These are phyloP conservation scores for Spodoptera picta DNA, from an alignment of 2,888 invertebrate genomes.

Conservation along the genomic window DNA sequence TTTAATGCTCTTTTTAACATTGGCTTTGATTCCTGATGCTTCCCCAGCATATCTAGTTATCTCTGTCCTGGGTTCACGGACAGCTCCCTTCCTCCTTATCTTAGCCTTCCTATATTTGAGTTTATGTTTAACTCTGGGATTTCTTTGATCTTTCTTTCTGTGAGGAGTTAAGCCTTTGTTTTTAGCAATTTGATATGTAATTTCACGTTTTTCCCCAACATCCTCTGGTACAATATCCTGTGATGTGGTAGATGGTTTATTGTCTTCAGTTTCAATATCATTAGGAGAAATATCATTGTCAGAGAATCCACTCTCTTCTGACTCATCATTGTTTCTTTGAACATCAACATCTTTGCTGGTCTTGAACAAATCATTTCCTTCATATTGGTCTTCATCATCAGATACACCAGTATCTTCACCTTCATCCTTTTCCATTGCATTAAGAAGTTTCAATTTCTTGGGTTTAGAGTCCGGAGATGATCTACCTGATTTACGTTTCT, in stretches of 20 bases:
- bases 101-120: constrained; percentile 97
- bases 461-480: constrained; percentile 65
- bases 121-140: constrained; percentile 98
- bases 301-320: constrained; percentile 83
- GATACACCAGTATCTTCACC: constrained; percentile 83
- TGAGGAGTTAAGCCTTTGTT: constrained; percentile 98
- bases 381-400: constrained; percentile 80
- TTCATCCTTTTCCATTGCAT: constrained; percentile 77
- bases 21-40: constrained; percentile 96
- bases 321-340: constrained; percentile 72
- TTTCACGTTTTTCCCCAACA: constrained; percentile 91
- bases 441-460: constrained; percentile 82
- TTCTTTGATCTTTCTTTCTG: constrained; percentile 96
- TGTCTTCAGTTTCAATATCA: constrained; percentile 73
- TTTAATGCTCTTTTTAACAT: constrained; percentile 96
- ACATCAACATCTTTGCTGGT: constrained; percentile 54
- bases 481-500: constrained; percentile 75
- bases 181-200: constrained; percentile 98
- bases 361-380: constrained; percentile 77
- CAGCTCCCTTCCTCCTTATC: constrained; percentile 97
- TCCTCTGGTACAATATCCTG: constrained; percentile 70
- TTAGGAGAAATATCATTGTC: constrained; percentile 74
- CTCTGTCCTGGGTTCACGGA: constrained; percentile 95
- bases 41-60: constrained; percentile 96
- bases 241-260: constrained; percentile 74